Evolutionary conservation across 2,797 vertebrate species (phyloP), one percentile per base, ranked within the genome.

Genomic region (Tachyglossus aculeatus): DNA sequence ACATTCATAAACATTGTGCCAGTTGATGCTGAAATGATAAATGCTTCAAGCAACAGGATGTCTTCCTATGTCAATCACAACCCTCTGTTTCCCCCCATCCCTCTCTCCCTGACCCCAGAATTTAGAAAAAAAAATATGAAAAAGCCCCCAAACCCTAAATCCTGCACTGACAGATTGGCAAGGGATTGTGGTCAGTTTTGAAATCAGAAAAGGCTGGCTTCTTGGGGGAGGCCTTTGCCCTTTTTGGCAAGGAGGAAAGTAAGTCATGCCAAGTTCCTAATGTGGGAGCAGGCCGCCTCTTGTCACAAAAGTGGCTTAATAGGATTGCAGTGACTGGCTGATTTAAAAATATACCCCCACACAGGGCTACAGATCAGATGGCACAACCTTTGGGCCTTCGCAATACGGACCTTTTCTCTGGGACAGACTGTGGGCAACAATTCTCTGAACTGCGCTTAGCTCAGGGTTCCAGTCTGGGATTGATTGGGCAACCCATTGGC

Each of bases 191-290:
- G 67, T 77, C 63, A 51, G 71, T 91, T 91, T 91, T 89, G 85
- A 88, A 93, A 92, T 86, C 89, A 85, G 85, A 80, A 88, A 88
- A 88, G 85, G 89, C 87, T 91, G 89, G 74, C 82, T 85, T 81
- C 90, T 89, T 71, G 57, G 70, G 80, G 82, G 81, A 83, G 70
- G 83, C 92, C 91, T 94, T 90, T 94, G 91, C 83, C 90, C 93
- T 77, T 83, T 84, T 92, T 96, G 95, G 94, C 93, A 70, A 76
- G 60, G 45, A 41, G 6, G 58, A 43, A 7, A 18, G 44, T 27
- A 6, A 13, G 31, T 36, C 38, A 58, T 66, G 86, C 84, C 81
- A 87, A 68, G 67, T 50, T 65, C 9, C 74, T 41, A 68, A 83
- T 67, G 53, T 76, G 76, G 75, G 80, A 84, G 61, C 65, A 86